Evolutionary conservation across 2,888 invertebrate species (phyloP), one percentile per base, ranked within the genome.

Genomic region (Adineta ricciae): DNA sequence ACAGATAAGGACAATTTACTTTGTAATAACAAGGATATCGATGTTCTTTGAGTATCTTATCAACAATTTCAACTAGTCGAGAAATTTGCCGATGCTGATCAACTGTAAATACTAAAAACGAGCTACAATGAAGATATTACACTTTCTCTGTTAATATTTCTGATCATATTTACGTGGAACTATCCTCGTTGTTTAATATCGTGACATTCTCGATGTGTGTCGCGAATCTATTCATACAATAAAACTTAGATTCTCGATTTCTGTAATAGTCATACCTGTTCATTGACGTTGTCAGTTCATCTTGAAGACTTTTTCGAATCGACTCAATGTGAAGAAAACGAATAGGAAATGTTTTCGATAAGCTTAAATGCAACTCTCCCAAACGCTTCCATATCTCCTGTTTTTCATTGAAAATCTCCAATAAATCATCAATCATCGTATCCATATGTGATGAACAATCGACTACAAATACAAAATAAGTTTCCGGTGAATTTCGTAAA

Each of bases 81-180:
- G 78, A 41, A 78, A 41, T 41, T 41, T 41, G 38, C 41, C 14
- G 24, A 41, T 41, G n/a, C n/a, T 78, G 78, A 78, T 78, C 41
- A 78, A 78, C 24, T 24, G 38, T 78, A 78, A 78, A 78, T n/a
- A 78, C 78, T 78, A 78, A n/a, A 78, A 78, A 78, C n/a, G 78
- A 78, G 8, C 78, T 78, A 78, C 3, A n/a, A 78, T 2, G 46
- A 41, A 41, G 16, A 9, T n/a, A n/a, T n/a, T n/a, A n/a, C n/a
- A n/a, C n/a, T n/a, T n/a, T n/a, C n/a, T n/a, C n/a, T n/a, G n/a
- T n/a, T n/a, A 50, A 50, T 32, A 38, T 46, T 46, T 46, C 4
- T 78, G 2, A 32, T 72, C 5, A 14, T 8, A 41, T 41, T 24
- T 78, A 78, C 78, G 78, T 78, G 38, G 78, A 78, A 24, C 16